phyloP scores from a whole-genome alignment of 2,797 vertebrate species.

The Choloepus didactylus region DNA sequence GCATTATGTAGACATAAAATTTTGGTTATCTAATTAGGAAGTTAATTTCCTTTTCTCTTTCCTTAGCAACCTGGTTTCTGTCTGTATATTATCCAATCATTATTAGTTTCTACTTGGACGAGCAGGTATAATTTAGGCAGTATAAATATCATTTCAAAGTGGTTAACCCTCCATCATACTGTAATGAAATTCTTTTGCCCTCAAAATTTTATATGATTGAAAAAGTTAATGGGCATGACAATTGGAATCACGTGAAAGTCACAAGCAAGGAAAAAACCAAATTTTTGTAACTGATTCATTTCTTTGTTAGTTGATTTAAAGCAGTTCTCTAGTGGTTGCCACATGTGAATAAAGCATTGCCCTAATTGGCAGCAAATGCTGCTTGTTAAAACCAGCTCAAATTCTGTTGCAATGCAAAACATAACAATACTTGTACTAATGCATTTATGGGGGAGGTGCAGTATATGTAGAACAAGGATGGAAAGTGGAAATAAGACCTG shows the following conservation, averaged over 20 bases:
- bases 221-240: conserved; percentile 61
- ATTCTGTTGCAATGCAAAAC: conserved; percentile 58
- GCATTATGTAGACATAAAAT: conserved; percentile 49
- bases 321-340: neutral
- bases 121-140: conserved; percentile 61
- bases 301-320: conserved; percentile 72
- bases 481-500: neutral
- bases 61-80: conserved; percentile 34
- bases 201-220: conserved; percentile 56
- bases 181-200: conserved; percentile 56
- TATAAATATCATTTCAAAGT: conserved; percentile 63
- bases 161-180: conserved; percentile 36
- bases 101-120: conserved; percentile 61
- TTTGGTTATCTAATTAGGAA: conserved; percentile 62
- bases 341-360: neutral
- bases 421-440: neutral
- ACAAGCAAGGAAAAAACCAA: conserved; percentile 20
- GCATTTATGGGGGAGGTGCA: neutral
- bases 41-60: conserved; percentile 52
- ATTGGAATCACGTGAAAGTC: conserved; percentile 55
- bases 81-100: conserved; percentile 37
- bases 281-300: conserved; percentile 58
- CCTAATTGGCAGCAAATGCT: conserved; percentile 49
- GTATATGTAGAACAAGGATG: neutral
- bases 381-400: conserved; percentile 42